These are phyloP conservation scores for Campopleginae sp. DNA, from an alignment of 2,888 invertebrate genomes.

Conservation along the genomic window DNA sequence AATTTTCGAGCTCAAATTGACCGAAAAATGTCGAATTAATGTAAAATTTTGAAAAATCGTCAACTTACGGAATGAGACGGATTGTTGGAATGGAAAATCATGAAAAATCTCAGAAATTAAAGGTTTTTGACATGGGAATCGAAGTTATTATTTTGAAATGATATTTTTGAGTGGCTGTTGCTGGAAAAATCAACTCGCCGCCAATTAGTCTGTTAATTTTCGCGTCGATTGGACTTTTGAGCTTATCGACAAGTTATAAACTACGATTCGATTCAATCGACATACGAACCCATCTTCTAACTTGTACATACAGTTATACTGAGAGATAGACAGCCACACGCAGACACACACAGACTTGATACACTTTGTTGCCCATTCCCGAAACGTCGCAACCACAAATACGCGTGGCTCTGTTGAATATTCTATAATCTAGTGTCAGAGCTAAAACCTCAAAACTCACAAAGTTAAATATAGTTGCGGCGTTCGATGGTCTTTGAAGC, in stretches of 20 bases:
- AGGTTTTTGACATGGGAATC: too few relatives aligned
- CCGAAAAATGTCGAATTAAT: too few relatives aligned
- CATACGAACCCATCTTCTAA: slow-evolving; percentile 34
- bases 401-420: slow-evolving; percentile 49
- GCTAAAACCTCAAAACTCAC: slow-evolving; percentile 57
- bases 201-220: not conserved
- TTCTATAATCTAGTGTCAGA: slow-evolving; percentile 61
- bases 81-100: too few relatives aligned
- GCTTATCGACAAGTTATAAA: slow-evolving; percentile 42
- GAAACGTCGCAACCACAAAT: slow-evolving; percentile 50
- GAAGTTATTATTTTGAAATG: not conserved
- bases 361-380: slow-evolving; percentile 49
- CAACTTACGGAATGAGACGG: too few relatives aligned
- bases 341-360: slow-evolving; percentile 15
- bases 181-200: not conserved
- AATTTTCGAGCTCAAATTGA: too few relatives aligned
- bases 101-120: not conserved
- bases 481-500: slow-evolving; percentile 54
- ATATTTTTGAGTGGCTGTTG: not conserved
- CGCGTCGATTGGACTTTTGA: not conserved
- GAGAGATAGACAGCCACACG: slow-evolving; percentile 7
- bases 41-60: too few relatives aligned
- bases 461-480: slow-evolving; percentile 60
- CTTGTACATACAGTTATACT: not conserved
- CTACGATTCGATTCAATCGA: slow-evolving; percentile 51